These are phyloP conservation scores for Hycleus cichorii DNA, from an alignment of 1,140 invertebrate species.

Conservation along the genomic window DNA sequence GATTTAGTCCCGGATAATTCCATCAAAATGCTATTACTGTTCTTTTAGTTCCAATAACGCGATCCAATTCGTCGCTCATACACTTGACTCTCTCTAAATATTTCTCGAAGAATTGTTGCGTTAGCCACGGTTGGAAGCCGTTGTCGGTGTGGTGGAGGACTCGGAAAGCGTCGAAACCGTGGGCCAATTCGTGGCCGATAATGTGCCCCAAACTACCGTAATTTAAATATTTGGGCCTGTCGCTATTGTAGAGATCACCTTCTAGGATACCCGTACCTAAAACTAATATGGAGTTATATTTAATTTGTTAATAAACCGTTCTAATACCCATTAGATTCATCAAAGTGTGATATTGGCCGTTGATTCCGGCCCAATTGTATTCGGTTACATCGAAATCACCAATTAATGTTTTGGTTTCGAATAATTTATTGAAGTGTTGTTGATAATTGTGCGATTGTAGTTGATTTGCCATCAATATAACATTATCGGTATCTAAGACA, in stretches of 20 bases:
- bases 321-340: no score
- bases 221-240: slow-evolving; percentile 82
- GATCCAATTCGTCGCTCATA: not conserved
- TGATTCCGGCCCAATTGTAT: no score
- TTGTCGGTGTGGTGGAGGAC: not conserved
- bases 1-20: not conserved
- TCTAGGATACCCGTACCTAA: slow-evolving; percentile 88
- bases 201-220: slow-evolving; percentile 62
- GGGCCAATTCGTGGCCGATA: slow-evolving; percentile 63
- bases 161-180: slow-evolving; percentile 53
- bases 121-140: no score
- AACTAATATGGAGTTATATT: slow-evolving; percentile 44
- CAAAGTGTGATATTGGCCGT: no score
- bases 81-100: not conserved
- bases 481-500: slow-evolving; percentile 7
- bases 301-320: no score
- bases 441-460: not conserved
- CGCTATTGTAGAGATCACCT: slow-evolving; percentile 74
- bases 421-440: not conserved
- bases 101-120: not conserved
- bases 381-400: no score
- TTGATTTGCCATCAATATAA: slow-evolving; percentile 6
- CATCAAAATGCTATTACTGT: not conserved
- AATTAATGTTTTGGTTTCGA: no score
- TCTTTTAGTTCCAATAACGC: not conserved